Conservation (phyloP, 2,113 vertebrate genomes). For the Gallinago media region DNA sequence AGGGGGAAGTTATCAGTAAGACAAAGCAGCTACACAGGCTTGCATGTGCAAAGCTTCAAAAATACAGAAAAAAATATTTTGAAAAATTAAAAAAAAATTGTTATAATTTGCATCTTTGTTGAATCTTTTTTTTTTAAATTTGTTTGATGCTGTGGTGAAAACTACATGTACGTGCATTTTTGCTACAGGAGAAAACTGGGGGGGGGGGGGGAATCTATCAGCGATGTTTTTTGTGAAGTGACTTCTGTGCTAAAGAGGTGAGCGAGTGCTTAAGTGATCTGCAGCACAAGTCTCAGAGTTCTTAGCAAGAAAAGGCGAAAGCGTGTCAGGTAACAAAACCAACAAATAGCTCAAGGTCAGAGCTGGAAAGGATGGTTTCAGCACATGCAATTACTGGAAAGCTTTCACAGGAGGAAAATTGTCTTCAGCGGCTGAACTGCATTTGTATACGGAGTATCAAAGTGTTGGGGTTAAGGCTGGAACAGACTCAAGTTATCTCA, state of each 20-base stretch:
- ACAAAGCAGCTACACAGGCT: neutral
- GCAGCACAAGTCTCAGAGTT: neutral
- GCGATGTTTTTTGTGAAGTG: neutral
- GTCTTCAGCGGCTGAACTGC: conserved; percentile 14
- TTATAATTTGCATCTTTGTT: neutral
- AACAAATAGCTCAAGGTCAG: conserved; percentile 37
- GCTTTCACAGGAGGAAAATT: conserved; percentile 35
- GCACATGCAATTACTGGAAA: conserved; percentile 17
- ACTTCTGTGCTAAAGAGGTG: neutral
- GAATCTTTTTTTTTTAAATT: neutral
- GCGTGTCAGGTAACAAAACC: neutral
- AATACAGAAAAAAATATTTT: neutral
- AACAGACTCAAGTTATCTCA: conserved; percentile 21
- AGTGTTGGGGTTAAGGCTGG: conserved; percentile 6
- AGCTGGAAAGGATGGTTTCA: conserved; percentile 7
- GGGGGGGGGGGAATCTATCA: neutral
- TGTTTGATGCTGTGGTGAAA: neutral
- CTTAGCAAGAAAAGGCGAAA: neutral
- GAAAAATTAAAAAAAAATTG: neutral
- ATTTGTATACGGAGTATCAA: conserved; percentile 21
- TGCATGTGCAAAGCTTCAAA: neutral
- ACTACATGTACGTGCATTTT: neutral
- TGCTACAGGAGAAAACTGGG: neutral
- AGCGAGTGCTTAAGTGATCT: neutral
- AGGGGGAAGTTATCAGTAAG: neutral